Evolutionary conservation across 2,888 invertebrate species (phyloP).

Genomic region (Allophyes oxyacanthae): DNA sequence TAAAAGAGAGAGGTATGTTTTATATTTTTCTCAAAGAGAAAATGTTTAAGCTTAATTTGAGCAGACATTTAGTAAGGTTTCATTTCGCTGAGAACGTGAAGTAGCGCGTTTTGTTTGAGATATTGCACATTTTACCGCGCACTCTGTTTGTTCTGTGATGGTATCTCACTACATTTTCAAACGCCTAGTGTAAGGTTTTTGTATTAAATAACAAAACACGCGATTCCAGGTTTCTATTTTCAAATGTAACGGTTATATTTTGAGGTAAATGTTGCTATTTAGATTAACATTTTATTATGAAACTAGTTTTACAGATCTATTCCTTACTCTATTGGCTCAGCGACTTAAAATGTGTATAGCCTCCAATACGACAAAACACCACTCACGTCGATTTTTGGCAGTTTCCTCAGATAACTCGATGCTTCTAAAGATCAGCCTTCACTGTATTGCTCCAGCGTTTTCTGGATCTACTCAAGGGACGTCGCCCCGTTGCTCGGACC

Average conservation of each 20-base stretch:
- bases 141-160: constrained; percentile 51
- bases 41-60: constrained; percentile 72
- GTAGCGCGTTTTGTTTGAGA: constrained; percentile 66
- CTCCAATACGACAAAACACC: too few species aligned
- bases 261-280: constrained; percentile 24
- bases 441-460: too few species aligned
- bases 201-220: constrained; percentile 49
- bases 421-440: too few species aligned
- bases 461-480: too few species aligned
- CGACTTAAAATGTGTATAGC: too few species aligned
- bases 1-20: constrained; percentile 57
- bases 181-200: constrained; percentile 47
- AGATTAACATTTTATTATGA: not conserved
- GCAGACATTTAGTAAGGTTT: constrained; percentile 66
- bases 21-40: constrained; percentile 65
- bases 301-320: too few species aligned
- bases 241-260: constrained; percentile 29
- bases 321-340: too few species aligned
- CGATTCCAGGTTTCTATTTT: constrained; percentile 44
- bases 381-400: too few species aligned
- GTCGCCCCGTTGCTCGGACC: too few species aligned
- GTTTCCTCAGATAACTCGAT: too few species aligned
- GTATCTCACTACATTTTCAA: constrained; percentile 51
- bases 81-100: constrained; percentile 66
- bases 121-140: constrained; percentile 69